Conservation (phyloP, 2,113 vertebrate genomes). For the Protomyctophum bolini region DNA sequence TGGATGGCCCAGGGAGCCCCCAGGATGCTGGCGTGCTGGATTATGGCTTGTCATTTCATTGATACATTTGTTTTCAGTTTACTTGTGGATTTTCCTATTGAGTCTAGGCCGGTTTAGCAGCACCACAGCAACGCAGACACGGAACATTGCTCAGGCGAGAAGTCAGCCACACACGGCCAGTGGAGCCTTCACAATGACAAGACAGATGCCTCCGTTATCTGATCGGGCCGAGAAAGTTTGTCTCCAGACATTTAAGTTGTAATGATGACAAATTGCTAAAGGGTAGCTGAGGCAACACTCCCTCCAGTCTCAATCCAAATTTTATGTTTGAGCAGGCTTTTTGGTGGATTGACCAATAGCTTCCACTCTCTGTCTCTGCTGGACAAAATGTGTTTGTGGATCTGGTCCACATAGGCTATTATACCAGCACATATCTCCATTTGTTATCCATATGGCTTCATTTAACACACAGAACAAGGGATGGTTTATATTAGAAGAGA, state of each 20-base stretch:
- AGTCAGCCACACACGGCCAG: slow-evolving; percentile 28
- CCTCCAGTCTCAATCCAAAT: background rate
- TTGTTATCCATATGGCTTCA: no score
- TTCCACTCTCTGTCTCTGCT: background rate
- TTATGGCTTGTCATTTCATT: slow-evolving; percentile 23
- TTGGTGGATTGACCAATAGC: slow-evolving; percentile 11
- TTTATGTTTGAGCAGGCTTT: slow-evolving; percentile 25
- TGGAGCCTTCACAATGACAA: slow-evolving; percentile 17
- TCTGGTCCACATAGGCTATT: no score
- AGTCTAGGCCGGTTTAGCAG: slow-evolving; percentile 25
- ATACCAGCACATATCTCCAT: no score
- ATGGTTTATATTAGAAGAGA: no score
- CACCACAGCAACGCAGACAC: slow-evolving; percentile 15
- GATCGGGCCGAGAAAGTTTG: slow-evolving; percentile 19
- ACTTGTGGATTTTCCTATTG: slow-evolving; percentile 20
- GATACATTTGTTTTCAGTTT: slow-evolving; percentile 35
- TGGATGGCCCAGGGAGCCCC: slow-evolving; percentile 23
- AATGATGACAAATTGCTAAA: slow-evolving; percentile 16
- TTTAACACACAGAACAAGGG: no score
- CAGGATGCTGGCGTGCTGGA: background rate
- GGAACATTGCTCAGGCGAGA: slow-evolving; percentile 14
- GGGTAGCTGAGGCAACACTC: background rate
- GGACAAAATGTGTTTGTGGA: background rate
- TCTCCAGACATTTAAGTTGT: slow-evolving; percentile 21
- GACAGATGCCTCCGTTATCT: slow-evolving; percentile 36